Evolutionary conservation across 2,113 vertebrate species (phyloP).

Genomic region (Xenopus borealis): DNA sequence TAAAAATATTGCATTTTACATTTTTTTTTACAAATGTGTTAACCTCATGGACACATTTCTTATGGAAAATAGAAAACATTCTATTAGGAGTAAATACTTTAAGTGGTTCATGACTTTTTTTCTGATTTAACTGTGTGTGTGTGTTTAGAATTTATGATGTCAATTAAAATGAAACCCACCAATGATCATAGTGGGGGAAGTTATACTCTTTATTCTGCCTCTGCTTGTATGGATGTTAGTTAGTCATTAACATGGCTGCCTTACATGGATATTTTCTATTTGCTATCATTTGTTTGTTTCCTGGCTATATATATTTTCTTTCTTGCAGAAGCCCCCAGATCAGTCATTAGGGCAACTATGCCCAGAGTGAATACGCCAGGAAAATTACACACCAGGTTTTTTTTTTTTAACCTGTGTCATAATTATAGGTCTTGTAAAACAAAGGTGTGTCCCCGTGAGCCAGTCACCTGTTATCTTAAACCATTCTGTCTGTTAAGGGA

Average conservation of each 20-base stretch:
- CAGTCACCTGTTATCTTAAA: constrained; percentile 43
- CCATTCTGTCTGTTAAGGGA: constrained; percentile 39
- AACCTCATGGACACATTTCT: no score
- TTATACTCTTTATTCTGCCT: no score
- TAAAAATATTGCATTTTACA: no score
- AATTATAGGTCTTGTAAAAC: constrained; percentile 46
- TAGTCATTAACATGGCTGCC: background rate
- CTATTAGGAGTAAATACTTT: no score
- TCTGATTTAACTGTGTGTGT: no score
- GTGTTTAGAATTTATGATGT: no score
- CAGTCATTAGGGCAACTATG: constrained; percentile 20
- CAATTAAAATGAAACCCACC: no score
- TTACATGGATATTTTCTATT: background rate
- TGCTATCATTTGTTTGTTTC: background rate
- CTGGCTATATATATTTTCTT: background rate
- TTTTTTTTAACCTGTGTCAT: constrained; percentile 25
- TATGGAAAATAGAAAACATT: no score
- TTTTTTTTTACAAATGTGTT: no score
- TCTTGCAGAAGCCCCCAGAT: background rate
- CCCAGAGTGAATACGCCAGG: constrained; percentile 2
- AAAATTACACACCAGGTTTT: constrained; percentile 25
- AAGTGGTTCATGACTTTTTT: no score
- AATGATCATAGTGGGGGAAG: no score
- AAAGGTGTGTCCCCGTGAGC: constrained; percentile 42
- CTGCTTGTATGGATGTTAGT: background rate